Evolutionary conservation across 2,113 vertebrate genomes (phyloP), one percentile per base, ranked within the genome.

Genomic region (Nyctibius bracteatus): DNA sequence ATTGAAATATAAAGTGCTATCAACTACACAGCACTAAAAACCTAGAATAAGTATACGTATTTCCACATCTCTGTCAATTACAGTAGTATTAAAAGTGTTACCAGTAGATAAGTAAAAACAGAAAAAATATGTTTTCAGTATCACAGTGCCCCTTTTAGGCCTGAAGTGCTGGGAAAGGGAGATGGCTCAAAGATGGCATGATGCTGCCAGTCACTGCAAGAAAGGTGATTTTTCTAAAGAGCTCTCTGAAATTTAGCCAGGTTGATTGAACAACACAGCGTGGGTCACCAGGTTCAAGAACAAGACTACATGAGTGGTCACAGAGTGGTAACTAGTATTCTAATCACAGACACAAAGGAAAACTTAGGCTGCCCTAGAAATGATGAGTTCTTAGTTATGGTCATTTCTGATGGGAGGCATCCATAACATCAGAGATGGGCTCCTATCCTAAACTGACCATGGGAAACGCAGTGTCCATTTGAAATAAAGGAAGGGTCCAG

Each of bases 1-100:
- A 92, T 46, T 81, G 83, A 95, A 92, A 81, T 59, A 84, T 63
- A 81, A 94, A 89, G 70, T 57, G 31, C 72, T 91, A 91, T 86
- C 39, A 92, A 75, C 49, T 54, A 86, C 47, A 78, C 55, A 79
- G 41, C 65, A 68, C 62, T 84, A 63, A 92, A 81, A 81, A 6
- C 28, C 57, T 52, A 21, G 75, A 72, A 30, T 46, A 82, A 90
- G 14, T 25, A 9, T 43, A 78, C 5, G 3, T 66, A 86, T 93
- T 86, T 83, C 80, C 80, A 81, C 75, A 65, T 59, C 49, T 91
- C 65, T 72, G 70, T 30, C 57, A 87, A 79, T 93, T 86, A 62
- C 27, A 52, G 54, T 23, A 52, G 43, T 63, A 44, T 63, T 88
- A 63, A 51, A 78, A 63, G 28, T 73, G 82, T 46, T 85, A 59